Conservation (phyloP, 2,888 invertebrate species). For the Drosophila lutescens region DNA sequence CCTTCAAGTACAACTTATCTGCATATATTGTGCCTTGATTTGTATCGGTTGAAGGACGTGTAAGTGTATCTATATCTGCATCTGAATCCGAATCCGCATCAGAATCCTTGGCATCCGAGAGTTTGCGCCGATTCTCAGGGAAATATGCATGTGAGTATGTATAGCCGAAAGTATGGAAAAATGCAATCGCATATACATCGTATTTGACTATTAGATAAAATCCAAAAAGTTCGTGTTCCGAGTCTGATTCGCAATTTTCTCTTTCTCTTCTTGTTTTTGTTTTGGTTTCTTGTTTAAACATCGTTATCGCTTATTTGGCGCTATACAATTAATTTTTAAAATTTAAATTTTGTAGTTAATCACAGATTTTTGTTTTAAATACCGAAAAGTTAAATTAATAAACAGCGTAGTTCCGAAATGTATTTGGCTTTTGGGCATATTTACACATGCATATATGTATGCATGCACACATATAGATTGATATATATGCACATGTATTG, state of each 20-base stretch:
- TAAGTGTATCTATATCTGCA: conserved; percentile 23
- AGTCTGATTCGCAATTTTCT: conserved; percentile 40
- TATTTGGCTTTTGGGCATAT: conserved; percentile 34
- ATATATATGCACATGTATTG: conserved; percentile 47
- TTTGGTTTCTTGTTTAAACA: conserved; percentile 53
- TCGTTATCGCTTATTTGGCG: conserved; percentile 53
- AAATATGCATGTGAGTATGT: conserved; percentile 31
- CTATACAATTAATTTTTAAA: conserved; percentile 75
- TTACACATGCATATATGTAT: conserved; percentile 39
- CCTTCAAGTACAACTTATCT: conserved; percentile 31
- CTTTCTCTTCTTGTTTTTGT: conserved; percentile 35
- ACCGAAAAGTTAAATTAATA: conserved; percentile 82
- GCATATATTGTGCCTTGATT: conserved; percentile 42
- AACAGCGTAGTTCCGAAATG: conserved; percentile 75
- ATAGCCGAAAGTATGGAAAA: conserved; percentile 64
- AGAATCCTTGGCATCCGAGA: conserved; percentile 1
- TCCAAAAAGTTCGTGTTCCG: conserved; percentile 43
- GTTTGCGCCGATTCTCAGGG: conserved; percentile 14
- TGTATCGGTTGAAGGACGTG: conserved; percentile 32
- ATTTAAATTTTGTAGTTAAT: conserved; percentile 83
- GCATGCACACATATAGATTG: conserved; percentile 40
- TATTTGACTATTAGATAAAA: conserved; percentile 50
- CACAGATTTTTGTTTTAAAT: conserved; percentile 83
- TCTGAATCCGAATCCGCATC: not conserved
- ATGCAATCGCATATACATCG: conserved; percentile 69